Evolutionary conservation across 2,797 vertebrate species (phyloP).

Genomic region (Crocodylus rhombifer): DNA sequence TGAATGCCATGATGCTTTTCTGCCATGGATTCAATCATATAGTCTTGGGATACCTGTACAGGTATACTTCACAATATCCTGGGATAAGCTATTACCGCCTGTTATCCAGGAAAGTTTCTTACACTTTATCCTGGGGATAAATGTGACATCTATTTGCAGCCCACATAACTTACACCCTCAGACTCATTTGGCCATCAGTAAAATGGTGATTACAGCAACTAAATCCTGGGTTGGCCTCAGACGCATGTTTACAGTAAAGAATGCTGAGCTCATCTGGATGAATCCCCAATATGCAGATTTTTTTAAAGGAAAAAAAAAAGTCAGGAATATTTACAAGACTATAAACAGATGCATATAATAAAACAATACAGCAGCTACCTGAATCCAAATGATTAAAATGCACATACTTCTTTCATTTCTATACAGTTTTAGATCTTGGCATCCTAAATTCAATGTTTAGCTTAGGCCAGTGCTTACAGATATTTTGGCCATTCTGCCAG

Average conservation of each 20-base stretch:
- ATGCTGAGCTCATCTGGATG: too few relatives aligned
- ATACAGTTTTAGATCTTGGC: background rate
- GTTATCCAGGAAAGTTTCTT: too few relatives aligned
- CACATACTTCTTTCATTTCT: background rate
- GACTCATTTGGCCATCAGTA: background rate
- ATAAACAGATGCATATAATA: background rate
- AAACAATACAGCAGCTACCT: background rate
- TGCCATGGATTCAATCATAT: too few relatives aligned
- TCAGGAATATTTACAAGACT: background rate
- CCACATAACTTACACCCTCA: background rate
- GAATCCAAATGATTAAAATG: background rate
- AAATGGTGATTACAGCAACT: background rate
- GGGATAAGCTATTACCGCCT: too few relatives aligned
- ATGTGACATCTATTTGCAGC: too few relatives aligned
- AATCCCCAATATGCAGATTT: too few relatives aligned
- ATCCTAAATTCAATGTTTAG: slow-evolving; percentile 18
- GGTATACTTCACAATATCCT: too few relatives aligned
- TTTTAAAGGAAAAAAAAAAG: background rate
- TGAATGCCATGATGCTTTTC: too few relatives aligned
- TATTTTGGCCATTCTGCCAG: background rate
- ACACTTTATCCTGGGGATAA: too few relatives aligned
- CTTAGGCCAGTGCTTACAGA: background rate
- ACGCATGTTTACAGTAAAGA: background rate
- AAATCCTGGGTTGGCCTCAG: background rate
- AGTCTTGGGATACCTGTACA: too few relatives aligned